Evolutionary conservation across 2,888 invertebrate genomes (phyloP).

Genomic region (Geophilus truncorum): DNA sequence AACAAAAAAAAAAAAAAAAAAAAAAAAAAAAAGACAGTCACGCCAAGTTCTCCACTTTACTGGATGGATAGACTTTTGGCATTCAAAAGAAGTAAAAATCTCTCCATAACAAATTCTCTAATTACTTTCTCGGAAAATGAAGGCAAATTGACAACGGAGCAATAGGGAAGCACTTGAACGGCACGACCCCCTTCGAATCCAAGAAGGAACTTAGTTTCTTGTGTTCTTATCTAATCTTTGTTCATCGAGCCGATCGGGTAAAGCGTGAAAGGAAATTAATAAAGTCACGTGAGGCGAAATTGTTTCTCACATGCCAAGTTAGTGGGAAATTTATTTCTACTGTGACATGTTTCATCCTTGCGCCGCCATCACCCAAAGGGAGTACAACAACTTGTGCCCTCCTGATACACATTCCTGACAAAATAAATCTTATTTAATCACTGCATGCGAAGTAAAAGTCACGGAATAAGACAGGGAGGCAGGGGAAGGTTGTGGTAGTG

Average conservation of each 20-base stretch:
- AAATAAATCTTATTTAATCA: conserved; percentile 20
- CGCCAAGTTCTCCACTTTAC: conserved; percentile 4
- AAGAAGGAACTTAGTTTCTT: neutral
- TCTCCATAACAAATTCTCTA: neutral
- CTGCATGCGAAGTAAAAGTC: conserved; percentile 7
- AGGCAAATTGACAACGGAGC: neutral
- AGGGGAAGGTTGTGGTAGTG: neutral
- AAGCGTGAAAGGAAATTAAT: neutral
- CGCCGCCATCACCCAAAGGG: neutral
- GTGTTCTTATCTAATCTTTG: neutral
- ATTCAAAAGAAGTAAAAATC: conserved; percentile 1
- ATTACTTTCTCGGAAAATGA: neutral
- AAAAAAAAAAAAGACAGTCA: neutral
- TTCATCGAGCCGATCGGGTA: neutral
- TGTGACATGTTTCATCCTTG: neutral
- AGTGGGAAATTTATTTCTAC: neutral
- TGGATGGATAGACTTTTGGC: conserved; percentile 16
- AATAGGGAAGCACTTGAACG: neutral
- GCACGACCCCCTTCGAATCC: neutral
- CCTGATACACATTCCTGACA: conserved; percentile 12
- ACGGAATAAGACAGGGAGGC: neutral
- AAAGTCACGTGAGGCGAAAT: neutral
- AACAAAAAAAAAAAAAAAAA: neutral
- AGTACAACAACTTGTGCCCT: conserved; percentile 20
- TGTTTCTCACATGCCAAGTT: neutral